phyloP scores from a whole-genome alignment of 2,797 vertebrate genomes.

The Aldrovandia affinis region DNA sequence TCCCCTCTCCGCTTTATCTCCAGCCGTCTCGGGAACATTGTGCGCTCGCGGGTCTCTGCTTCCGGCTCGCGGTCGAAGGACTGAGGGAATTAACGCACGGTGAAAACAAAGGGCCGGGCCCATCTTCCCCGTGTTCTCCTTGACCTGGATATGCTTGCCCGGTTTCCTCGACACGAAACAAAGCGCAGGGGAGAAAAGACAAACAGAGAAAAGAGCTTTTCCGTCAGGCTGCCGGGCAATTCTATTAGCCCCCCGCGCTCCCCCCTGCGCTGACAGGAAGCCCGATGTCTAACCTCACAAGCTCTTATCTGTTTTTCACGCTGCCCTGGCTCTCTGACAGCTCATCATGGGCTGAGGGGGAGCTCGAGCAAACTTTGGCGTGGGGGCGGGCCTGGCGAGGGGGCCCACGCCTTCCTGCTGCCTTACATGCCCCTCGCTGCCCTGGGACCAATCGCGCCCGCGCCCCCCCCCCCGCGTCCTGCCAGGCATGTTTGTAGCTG shows the following conservation, averaged over 20 bases:
- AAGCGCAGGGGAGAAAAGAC: background rate
- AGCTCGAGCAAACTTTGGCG: background rate
- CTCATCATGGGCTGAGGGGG: background rate
- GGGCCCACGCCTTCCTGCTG: background rate
- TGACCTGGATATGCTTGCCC: background rate
- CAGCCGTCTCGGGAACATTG: background rate
- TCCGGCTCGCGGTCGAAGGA: background rate
- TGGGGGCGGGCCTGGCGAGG: background rate
- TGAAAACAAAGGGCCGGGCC: background rate
- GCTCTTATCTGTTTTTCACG: constrained; percentile 22
- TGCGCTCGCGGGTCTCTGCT: background rate
- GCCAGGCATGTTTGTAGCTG: background rate
- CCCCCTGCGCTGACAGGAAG: background rate
- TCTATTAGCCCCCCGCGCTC: constrained; percentile 2
- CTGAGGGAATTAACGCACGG: background rate
- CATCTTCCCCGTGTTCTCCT: background rate
- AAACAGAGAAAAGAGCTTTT: background rate
- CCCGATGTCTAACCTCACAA: background rate
- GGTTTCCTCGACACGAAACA: background rate
- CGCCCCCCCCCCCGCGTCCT: too few relatives aligned
- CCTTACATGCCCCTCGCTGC: too few relatives aligned
- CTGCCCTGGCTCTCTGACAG: constrained; percentile 16
- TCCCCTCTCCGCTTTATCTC: background rate
- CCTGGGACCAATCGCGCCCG: too few relatives aligned
- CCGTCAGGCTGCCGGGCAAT: constrained; percentile 41